These are phyloP conservation scores for Lithobates pipiens DNA, from an alignment of 2,797 vertebrate genomes.

Conservation along the genomic window DNA sequence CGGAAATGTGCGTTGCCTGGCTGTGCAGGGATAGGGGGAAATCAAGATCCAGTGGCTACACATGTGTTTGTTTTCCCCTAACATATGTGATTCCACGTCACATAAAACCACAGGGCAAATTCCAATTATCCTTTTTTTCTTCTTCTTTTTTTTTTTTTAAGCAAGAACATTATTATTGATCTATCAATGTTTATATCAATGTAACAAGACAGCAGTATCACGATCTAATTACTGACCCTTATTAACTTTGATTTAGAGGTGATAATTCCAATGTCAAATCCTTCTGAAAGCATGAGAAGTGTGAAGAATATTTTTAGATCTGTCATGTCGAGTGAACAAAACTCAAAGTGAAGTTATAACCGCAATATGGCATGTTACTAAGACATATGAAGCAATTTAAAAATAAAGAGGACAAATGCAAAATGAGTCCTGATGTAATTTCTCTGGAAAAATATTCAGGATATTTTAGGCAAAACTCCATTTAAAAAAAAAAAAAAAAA, in stretches of 20 bases:
- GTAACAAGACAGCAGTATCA: neutral
- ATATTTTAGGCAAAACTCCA: neutral
- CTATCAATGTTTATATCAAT: neutral
- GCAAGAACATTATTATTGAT: neutral
- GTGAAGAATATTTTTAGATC: neutral
- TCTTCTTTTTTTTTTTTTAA: neutral
- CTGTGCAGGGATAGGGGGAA: too few species aligned
- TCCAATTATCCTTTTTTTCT: too few species aligned
- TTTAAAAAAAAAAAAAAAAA: too few species aligned
- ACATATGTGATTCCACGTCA: too few species aligned
- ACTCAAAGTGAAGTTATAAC: neutral
- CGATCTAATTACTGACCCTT: neutral
- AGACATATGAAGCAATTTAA: neutral
- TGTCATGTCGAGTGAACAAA: neutral
- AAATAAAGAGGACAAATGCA: neutral
- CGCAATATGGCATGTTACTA: neutral
- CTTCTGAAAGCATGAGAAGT: neutral
- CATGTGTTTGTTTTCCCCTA: too few species aligned
- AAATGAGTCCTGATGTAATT: neutral
- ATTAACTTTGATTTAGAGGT: neutral
- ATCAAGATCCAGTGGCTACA: too few species aligned
- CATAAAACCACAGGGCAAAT: too few species aligned
- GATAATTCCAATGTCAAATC: neutral
- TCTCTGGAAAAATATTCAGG: neutral
- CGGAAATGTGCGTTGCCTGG: too few species aligned